Conservation (phyloP, 2,888 invertebrate species). For the Melangyna quadrimaculata region DNA sequence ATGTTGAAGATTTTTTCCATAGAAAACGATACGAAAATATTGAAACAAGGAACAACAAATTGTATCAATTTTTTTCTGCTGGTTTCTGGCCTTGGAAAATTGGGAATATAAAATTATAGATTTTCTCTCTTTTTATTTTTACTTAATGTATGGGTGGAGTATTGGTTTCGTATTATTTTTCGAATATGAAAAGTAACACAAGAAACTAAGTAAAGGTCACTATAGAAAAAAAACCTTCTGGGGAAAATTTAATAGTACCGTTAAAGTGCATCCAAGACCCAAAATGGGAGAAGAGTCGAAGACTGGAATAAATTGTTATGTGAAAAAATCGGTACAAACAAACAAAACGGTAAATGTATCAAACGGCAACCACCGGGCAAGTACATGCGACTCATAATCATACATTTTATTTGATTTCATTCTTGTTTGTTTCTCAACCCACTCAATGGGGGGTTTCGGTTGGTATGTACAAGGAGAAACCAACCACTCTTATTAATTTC, state of each 20-base stretch:
- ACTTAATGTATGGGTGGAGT: not conserved
- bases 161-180: not conserved
- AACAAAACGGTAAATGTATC: no score
- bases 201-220: no score
- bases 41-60: slow-evolving; percentile 6
- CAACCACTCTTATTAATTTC: slow-evolving; percentile 13
- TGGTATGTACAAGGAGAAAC: not conserved
- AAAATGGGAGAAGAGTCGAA: no score
- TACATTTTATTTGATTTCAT: not conserved
- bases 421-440: not conserved
- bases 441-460: not conserved
- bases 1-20: not conserved
- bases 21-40: slow-evolving; percentile 3
- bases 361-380: not conserved
- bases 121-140: not conserved
- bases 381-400: not conserved
- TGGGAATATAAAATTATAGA: slow-evolving; percentile 31
- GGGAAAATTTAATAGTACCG: no score
- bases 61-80: slow-evolving; percentile 17
- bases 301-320: no score
- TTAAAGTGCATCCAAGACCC: no score
- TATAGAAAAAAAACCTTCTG: no score
- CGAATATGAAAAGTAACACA: no score
- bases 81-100: slow-evolving; percentile 6
- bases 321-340: no score